Evolutionary conservation across 1,140 invertebrate species (phyloP).

Genomic region (Drosophila tropicalis): DNA sequence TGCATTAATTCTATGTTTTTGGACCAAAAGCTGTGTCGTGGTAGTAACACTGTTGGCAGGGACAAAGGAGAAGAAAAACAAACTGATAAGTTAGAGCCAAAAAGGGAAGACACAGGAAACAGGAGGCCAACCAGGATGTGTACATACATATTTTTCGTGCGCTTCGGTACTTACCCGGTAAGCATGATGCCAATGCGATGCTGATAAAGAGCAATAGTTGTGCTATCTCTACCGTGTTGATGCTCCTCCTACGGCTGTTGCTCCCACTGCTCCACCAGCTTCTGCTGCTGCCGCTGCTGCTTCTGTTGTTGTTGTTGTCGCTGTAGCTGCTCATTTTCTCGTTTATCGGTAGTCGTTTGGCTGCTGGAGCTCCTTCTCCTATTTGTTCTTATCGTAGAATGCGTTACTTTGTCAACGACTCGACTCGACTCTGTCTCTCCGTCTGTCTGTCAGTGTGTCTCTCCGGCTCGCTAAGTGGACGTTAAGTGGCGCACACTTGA

Average conservation of each 20-base stretch:
- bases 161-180: conserved; percentile 72
- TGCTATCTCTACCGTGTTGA: conserved; percentile 47
- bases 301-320: conserved; percentile 8
- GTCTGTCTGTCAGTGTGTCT: conserved; percentile 9
- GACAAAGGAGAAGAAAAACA: neutral
- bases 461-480: conserved; percentile 41
- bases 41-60: neutral
- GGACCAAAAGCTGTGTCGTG: conserved; percentile 21
- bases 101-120: conserved; percentile 21
- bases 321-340: conserved; percentile 66
- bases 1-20: conserved; percentile 67
- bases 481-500: conserved; percentile 52
- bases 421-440: conserved; percentile 13
- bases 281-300: conserved; percentile 13
- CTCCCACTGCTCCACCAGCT: conserved; percentile 14
- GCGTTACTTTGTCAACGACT: conserved; percentile 78
- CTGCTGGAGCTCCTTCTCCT: conserved; percentile 19
- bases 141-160: conserved; percentile 28
- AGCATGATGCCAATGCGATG: conserved; percentile 73
- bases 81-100: conserved; percentile 57
- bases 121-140: conserved; percentile 31
- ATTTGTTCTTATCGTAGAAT: conserved; percentile 51
- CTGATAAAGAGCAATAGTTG: conserved; percentile 79
- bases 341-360: conserved; percentile 51
- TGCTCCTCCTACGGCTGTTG: conserved; percentile 18